Evolutionary conservation across 2,113 vertebrate genomes (phyloP).

Genomic region (Scopus umbretta): DNA sequence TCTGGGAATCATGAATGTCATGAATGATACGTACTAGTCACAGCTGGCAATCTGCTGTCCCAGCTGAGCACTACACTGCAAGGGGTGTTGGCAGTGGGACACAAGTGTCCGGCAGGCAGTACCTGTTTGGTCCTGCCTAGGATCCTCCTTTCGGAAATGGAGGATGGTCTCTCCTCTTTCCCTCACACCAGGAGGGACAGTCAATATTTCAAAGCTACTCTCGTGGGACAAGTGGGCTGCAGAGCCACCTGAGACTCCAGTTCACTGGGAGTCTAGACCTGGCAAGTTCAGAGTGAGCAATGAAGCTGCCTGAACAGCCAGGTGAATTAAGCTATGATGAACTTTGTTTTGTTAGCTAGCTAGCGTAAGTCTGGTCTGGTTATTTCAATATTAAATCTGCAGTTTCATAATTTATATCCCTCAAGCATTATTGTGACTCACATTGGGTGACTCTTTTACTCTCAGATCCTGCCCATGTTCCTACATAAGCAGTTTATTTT

Average conservation of each 20-base stretch:
- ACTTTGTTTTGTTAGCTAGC: not conserved
- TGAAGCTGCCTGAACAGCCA: not conserved
- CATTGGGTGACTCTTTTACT: not conserved
- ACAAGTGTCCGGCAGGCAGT: not conserved
- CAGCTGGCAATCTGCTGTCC: not conserved
- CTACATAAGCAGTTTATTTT: not conserved
- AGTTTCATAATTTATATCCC: constrained; percentile 9
- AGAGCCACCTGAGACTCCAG: not conserved
- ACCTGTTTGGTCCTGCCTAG: not conserved
- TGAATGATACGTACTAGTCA: not conserved
- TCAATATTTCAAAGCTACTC: not conserved
- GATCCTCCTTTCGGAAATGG: not conserved
- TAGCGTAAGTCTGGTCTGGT: not conserved
- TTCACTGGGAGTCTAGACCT: not conserved
- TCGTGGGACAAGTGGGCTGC: fast-evolving
- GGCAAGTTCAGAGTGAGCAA: not conserved
- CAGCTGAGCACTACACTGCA: fast-evolving
- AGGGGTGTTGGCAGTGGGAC: not conserved
- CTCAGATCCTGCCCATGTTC: not conserved
- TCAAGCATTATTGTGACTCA: constrained; percentile 7
- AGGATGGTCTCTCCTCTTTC: not conserved
- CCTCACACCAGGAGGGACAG: not conserved
- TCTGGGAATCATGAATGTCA: not conserved
- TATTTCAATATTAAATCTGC: constrained; percentile 1
- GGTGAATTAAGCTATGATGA: not conserved